Conservation (phyloP, 2,797 vertebrate genomes). For the Sebastes vulpes region DNA sequence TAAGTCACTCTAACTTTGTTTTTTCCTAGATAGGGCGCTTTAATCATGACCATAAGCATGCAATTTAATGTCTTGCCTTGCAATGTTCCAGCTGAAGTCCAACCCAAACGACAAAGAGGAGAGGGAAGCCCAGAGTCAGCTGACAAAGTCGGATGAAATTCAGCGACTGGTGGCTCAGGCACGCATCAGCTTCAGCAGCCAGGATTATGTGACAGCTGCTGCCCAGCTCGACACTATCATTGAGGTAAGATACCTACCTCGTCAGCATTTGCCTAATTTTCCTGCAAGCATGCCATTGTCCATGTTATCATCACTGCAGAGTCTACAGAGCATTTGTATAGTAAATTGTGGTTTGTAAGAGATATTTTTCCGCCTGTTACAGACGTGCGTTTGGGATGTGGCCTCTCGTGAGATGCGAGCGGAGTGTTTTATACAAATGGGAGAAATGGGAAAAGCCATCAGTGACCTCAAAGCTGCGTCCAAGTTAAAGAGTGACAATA, state of each 20-base stretch:
- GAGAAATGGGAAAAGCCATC: slow-evolving; percentile 95
- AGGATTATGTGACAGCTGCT: slow-evolving; percentile 88
- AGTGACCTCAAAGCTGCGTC: slow-evolving; percentile 95
- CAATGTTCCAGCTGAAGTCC: slow-evolving; percentile 90
- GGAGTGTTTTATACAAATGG: slow-evolving; percentile 94
- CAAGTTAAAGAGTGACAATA: slow-evolving; percentile 96
- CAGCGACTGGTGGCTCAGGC: slow-evolving; percentile 90
- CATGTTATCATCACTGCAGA: not conserved
- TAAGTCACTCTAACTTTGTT: not conserved
- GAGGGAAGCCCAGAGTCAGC: slow-evolving; percentile 90
- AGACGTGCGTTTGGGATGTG: slow-evolving; percentile 97
- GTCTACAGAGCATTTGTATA: not conserved
- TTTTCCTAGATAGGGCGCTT: not conserved
- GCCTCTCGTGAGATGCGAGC: slow-evolving; percentile 94
- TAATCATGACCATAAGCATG: not conserved
- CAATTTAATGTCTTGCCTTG: not conserved
- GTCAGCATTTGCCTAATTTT: slow-evolving; percentile 1
- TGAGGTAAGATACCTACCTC: slow-evolving; percentile 84
- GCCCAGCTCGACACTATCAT: slow-evolving; percentile 90
- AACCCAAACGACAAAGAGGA: slow-evolving; percentile 91
- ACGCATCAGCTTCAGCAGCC: slow-evolving; percentile 77
- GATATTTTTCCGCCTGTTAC: slow-evolving; percentile 42
- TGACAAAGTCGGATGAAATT: slow-evolving; percentile 92
- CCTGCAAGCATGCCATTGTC: not conserved
- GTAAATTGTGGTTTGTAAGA: not conserved